Evolutionary conservation across 2,888 invertebrate species (phyloP).

Genomic region (Erebia palarica): DNA sequence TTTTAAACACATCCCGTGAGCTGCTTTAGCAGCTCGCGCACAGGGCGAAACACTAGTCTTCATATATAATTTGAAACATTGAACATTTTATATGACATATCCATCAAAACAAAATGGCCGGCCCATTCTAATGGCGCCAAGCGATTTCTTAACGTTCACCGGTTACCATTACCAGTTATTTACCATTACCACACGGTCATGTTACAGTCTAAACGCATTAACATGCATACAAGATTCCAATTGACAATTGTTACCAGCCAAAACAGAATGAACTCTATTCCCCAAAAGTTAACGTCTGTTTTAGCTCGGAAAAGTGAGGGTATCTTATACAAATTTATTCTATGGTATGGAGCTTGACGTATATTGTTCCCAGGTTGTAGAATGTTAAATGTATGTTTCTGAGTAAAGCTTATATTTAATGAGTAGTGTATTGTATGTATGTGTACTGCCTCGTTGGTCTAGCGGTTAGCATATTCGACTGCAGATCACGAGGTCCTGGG

Average conservation of each 20-base stretch:
- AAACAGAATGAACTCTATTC: conserved; percentile 15
- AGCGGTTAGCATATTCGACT: no score
- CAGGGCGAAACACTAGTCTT: no score
- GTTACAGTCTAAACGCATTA: conserved; percentile 35
- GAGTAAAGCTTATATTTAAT: not conserved
- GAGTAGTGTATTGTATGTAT: no score
- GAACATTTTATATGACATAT: conserved; percentile 5
- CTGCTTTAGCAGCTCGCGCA: no score
- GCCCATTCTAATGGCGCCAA: conserved; percentile 29
- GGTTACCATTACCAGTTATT: not conserved
- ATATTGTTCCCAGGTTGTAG: conserved; percentile 19
- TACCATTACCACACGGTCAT: conserved; percentile 19
- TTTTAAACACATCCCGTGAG: no score
- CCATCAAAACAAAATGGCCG: conserved; percentile 24
- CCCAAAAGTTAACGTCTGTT: not conserved
- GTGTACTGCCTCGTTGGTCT: no score
- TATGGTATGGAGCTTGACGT: conserved; percentile 10
- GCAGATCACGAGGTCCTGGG: no score
- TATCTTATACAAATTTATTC: conserved; percentile 20
- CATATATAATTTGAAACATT: not conserved
- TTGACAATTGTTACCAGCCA: conserved; percentile 32
- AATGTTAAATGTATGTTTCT: not conserved
- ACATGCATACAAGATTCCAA: conserved; percentile 41
- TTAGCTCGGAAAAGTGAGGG: not conserved
- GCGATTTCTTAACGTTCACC: conserved; percentile 29